phyloP scores from a whole-genome alignment of 2,888 invertebrate species.

The Micropterix aruncella region DNA sequence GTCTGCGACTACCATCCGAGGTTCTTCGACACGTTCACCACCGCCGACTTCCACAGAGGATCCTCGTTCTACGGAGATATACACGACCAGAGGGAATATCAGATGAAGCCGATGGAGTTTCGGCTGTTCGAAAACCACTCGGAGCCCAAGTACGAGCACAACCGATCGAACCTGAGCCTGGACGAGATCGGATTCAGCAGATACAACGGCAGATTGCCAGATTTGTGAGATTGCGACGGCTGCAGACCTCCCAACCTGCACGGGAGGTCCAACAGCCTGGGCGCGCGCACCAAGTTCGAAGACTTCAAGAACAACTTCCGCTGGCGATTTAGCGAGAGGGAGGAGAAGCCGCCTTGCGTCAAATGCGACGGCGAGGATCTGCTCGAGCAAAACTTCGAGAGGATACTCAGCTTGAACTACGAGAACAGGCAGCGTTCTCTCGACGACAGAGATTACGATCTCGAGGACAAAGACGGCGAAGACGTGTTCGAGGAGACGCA shows the following conservation, averaged over 20 bases:
- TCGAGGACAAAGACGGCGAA: constrained; percentile 20
- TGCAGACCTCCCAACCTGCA: constrained; percentile 31
- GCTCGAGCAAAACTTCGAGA: constrained; percentile 34
- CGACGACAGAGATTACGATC: constrained; percentile 4
- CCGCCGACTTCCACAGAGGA: constrained; percentile 29
- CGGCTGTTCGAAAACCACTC: constrained; percentile 32
- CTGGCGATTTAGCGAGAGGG: constrained; percentile 34
- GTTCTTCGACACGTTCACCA: constrained; percentile 28
- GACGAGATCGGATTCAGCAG: constrained; percentile 36
- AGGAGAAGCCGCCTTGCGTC: constrained; percentile 14
- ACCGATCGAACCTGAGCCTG: constrained; percentile 34
- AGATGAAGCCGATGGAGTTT: constrained; percentile 33
- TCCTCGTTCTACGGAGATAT: constrained; percentile 33
- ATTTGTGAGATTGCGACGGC: constrained; percentile 39
- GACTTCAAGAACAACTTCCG: constrained; percentile 35
- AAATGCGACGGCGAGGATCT: constrained; percentile 23
- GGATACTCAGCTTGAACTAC: constrained; percentile 33
- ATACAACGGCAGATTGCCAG: constrained; percentile 35
- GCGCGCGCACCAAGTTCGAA: constrained; percentile 33
- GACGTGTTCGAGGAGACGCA: constrained; percentile 28
- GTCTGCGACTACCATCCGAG: constrained; percentile 31
- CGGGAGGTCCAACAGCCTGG: constrained; percentile 38
- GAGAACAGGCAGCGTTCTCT: constrained; percentile 17
- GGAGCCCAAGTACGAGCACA: constrained; percentile 30
- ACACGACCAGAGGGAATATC: constrained; percentile 29